Evolutionary conservation across 2,113 vertebrate species (phyloP).

Genomic region (Cynocephalus volans): DNA sequence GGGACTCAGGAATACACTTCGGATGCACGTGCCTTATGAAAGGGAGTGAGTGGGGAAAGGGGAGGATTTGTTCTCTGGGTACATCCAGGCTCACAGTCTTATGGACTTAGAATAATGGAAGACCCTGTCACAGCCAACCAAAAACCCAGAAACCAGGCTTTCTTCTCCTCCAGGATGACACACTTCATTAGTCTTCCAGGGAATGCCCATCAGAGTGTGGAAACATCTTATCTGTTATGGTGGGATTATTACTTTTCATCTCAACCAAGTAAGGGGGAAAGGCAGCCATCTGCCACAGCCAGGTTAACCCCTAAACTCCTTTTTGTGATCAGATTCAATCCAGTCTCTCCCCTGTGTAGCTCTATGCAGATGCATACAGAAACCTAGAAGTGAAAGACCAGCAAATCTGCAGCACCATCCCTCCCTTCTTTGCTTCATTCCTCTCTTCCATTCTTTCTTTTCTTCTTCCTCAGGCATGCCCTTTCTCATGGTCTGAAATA

Average conservation of each 20-base stretch:
- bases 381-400: not conserved
- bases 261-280: not conserved
- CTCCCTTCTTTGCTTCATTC: not conserved
- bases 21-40: not conserved
- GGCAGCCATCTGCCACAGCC: not conserved
- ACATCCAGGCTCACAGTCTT: not conserved
- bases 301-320: not conserved
- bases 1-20: not conserved
- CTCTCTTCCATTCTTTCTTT: not conserved
- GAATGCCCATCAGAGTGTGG: not conserved
- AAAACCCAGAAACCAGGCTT: not conserved
- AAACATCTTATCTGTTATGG: not conserved
- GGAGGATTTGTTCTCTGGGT: not conserved
- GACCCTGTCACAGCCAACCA: not conserved
- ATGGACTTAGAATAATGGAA: not conserved
- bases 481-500: not conserved
- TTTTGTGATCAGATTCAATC: not conserved
- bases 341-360: not conserved
- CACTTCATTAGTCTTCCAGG: not conserved
- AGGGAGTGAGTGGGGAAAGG: rapidly evolving
- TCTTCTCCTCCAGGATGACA: not conserved
- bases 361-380: not conserved
- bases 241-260: not conserved
- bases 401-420: not conserved
- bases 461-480: not conserved